These are phyloP conservation scores for Ptilonorhynchus violaceus DNA, from an alignment of 2,113 vertebrate species.

Conservation along the genomic window DNA sequence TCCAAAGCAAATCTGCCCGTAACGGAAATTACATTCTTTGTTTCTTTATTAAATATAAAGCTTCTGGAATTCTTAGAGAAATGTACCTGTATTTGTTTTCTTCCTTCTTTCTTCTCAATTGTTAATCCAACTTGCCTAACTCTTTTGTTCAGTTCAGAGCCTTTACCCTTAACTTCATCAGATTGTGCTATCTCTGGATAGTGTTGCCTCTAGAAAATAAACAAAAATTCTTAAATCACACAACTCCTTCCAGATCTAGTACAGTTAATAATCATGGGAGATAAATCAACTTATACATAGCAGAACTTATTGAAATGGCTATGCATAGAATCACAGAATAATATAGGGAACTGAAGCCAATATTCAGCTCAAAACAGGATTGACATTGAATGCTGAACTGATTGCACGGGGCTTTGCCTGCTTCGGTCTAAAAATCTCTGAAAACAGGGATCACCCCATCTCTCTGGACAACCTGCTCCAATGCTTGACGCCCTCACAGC, in stretches of 20 bases:
- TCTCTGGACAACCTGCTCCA: background rate
- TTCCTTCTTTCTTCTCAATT: slow-evolving; percentile 60
- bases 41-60: background rate
- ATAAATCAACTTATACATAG: background rate
- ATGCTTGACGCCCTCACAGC: background rate
- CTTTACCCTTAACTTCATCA: slow-evolving; percentile 43
- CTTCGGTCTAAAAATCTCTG: background rate
- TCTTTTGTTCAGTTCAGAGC: slow-evolving; percentile 26
- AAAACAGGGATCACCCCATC: background rate
- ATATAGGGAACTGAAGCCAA: background rate
- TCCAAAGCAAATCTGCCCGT: background rate
- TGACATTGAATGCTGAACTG: background rate
- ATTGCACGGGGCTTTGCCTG: background rate
- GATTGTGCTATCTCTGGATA: slow-evolving; percentile 44
- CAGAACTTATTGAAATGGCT: background rate
- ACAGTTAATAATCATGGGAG: background rate
- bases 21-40: background rate
- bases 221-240: background rate
- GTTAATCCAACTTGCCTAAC: slow-evolving; percentile 45
- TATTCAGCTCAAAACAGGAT: background rate
- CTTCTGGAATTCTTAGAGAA: background rate
- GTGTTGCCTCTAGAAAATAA: slow-evolving; percentile 46
- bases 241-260: background rate
- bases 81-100: slow-evolving; percentile 53
- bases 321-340: background rate